Evolutionary conservation across 2,113 vertebrate genomes (phyloP).

Genomic region (Vidua macroura): DNA sequence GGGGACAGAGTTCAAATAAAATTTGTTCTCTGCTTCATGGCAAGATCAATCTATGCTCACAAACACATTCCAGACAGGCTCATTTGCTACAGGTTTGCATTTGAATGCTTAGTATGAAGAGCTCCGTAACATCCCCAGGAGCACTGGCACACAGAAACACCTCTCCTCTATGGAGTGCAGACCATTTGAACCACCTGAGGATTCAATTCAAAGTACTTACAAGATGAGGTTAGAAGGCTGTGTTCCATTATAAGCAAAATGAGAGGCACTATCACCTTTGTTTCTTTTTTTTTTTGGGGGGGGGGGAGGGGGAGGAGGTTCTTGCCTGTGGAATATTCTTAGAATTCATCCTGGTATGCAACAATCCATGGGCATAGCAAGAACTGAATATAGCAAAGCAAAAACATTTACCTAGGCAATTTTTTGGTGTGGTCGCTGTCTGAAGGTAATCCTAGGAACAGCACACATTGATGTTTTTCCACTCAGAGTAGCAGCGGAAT

Average conservation of each 20-base stretch:
- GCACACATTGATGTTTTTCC: background rate
- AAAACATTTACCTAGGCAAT: background rate
- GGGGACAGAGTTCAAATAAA: constrained; percentile 53
- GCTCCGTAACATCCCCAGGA: background rate
- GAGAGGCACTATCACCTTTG: background rate
- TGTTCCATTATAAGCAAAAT: background rate
- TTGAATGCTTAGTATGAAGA: background rate
- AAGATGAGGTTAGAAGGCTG: background rate
- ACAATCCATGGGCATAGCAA: background rate
- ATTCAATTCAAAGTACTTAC: background rate
- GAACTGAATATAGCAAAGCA: background rate
- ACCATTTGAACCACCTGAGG: background rate
- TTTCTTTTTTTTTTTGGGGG: background rate
- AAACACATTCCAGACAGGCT: background rate
- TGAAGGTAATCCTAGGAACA: background rate
- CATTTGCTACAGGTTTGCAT: background rate
- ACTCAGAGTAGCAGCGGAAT: background rate
- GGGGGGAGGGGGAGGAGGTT: background rate
- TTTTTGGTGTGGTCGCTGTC: background rate
- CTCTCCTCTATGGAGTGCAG: accelerated
- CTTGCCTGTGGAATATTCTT: background rate
- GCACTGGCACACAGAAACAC: background rate
- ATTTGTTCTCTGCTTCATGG: constrained; percentile 15
- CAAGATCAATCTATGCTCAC: background rate
- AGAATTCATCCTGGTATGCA: background rate